phyloP scores from a whole-genome alignment of 2,113 vertebrate species.

The Solea solea region DNA sequence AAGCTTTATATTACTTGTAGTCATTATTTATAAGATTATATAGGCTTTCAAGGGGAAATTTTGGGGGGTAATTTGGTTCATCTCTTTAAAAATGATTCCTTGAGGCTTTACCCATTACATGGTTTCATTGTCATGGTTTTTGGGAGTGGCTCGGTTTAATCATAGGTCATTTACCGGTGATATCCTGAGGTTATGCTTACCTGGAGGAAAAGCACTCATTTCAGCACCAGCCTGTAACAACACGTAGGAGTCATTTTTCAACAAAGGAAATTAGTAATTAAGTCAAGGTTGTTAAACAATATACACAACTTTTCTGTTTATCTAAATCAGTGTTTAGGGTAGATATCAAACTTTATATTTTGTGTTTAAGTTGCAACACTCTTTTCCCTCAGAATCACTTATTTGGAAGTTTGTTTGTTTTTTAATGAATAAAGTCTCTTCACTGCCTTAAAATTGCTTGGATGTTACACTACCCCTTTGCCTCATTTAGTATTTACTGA shows the following conservation, averaged over 20 bases:
- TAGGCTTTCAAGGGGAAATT: constrained; percentile 60
- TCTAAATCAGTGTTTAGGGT: neutral
- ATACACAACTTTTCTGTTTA: neutral
- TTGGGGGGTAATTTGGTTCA: constrained; percentile 54
- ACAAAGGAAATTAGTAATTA: neutral
- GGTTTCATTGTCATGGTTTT: constrained; percentile 44
- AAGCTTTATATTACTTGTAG: constrained; percentile 32
- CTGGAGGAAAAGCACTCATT: constrained; percentile 16
- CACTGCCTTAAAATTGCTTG: neutral
- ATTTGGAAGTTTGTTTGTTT: neutral
- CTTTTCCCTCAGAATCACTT: no score
- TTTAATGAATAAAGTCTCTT: neutral
- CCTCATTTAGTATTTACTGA: neutral
- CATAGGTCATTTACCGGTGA: constrained; percentile 61
- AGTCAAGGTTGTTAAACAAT: neutral
- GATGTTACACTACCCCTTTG: neutral
- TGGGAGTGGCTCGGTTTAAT: constrained; percentile 48
- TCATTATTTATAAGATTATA: constrained; percentile 60
- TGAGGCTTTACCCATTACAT: constrained; percentile 56
- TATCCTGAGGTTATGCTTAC: constrained; percentile 39
- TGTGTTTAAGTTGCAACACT: no score
- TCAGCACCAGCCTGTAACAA: constrained; percentile 19
- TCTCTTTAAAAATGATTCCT: constrained; percentile 55
- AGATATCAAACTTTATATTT: no score
- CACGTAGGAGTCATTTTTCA: constrained; percentile 3